Percentiles rank a stretch among this genome's conserved stretches.
These are phyloP conservation scores for Pseudopodoces humilis DNA, from an alignment of 2,113 vertebrate species.

Conservation along the genomic window DNA sequence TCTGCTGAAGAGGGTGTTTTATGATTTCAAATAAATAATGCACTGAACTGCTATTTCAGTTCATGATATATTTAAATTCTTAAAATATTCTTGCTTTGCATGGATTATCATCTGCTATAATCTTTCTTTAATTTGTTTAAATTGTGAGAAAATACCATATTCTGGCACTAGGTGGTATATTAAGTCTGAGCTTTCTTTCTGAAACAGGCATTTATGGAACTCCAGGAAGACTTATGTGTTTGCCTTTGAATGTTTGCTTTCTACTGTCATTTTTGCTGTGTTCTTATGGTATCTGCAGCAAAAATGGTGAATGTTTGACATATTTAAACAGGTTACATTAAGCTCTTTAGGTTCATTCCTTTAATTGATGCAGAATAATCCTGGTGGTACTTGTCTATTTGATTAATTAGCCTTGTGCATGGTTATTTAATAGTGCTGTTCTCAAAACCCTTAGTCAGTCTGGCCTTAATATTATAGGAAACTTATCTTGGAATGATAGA, in stretches of 20 bases:
- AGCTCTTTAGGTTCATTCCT: not conserved
- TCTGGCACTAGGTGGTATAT: slow-evolving; percentile 22
- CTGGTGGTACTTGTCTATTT: not conserved
- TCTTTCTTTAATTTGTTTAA: not conserved
- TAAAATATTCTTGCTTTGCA: not conserved
- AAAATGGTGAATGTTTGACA: not conserved
- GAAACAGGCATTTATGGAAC: not conserved
- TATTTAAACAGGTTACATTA: not conserved
- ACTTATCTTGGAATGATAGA: not conserved
- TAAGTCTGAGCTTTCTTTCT: not conserved
- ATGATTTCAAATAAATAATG: not conserved
- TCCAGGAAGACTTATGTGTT: not conserved
- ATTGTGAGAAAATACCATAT: not conserved
- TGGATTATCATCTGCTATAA: not conserved
- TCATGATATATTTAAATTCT: not conserved
- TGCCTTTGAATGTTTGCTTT: not conserved
- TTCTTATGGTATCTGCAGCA: not conserved
- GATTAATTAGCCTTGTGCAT: not conserved
- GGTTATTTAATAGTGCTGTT: not conserved
- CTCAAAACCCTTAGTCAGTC: not conserved
- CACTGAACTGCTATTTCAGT: not conserved
- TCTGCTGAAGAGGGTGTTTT: not conserved
- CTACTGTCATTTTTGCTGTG: not conserved
- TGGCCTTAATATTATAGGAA: not conserved
- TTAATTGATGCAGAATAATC: not conserved